These are phyloP conservation scores for Pomacea canaliculata DNA, from an alignment of 2,888 invertebrate genomes.

Conservation along the genomic window DNA sequence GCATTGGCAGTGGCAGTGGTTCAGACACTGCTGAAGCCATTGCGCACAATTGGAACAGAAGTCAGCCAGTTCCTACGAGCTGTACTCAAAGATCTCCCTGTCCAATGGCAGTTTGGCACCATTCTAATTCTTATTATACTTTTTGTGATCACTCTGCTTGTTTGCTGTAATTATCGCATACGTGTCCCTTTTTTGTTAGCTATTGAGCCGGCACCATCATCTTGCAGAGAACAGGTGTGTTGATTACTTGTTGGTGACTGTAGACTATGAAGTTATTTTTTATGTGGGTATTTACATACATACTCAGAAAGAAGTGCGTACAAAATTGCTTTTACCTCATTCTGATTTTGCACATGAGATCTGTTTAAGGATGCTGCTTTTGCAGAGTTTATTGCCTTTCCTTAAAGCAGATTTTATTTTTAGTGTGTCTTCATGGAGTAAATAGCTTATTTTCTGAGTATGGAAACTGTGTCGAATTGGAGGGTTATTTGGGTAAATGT, in stretches of 20 bases:
- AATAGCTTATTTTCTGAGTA: too few species aligned
- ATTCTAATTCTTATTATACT: constrained; percentile 21
- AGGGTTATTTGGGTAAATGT: too few species aligned
- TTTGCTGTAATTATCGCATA: constrained; percentile 34
- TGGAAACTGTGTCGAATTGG: too few species aligned
- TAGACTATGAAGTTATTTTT: too few species aligned
- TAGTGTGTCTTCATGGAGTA: too few species aligned
- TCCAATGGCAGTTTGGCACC: constrained; percentile 33
- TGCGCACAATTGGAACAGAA: constrained; percentile 37
- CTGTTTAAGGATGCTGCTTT: too few species aligned
- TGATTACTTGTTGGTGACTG: background rate
- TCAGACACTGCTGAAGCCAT: constrained; percentile 40
- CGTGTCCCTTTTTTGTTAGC: constrained; percentile 28
- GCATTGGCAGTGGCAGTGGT: constrained; percentile 42
- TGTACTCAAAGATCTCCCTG: constrained; percentile 39
- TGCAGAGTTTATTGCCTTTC: too few species aligned
- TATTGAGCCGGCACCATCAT: constrained; percentile 22
- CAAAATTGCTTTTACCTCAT: too few species aligned
- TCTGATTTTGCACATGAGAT: too few species aligned
- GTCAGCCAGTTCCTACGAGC: constrained; percentile 37
- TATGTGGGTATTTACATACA: too few species aligned
- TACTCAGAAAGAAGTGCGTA: too few species aligned
- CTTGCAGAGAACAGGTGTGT: background rate
- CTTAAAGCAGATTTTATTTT: too few species aligned
- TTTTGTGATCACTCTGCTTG: constrained; percentile 24